Evolutionary conservation across 2,113 vertebrate genomes (phyloP).

Genomic region (Alouatta palliata): DNA sequence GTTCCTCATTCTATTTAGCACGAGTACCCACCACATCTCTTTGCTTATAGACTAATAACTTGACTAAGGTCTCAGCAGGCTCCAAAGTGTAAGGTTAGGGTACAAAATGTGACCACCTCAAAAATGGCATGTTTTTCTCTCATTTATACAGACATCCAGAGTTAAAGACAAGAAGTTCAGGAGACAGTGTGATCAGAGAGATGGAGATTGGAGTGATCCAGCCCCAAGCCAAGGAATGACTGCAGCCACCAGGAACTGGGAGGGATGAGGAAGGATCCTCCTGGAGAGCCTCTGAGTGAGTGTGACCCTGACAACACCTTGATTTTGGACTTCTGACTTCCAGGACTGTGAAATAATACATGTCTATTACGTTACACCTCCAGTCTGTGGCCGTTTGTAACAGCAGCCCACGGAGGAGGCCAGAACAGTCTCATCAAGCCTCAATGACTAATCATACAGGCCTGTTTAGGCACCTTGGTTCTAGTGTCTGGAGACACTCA

Average conservation of each 20-base stretch:
- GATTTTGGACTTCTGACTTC: not conserved
- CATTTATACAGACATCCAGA: not conserved
- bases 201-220: not conserved
- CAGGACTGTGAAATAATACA: accelerated
- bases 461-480: accelerated
- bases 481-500: accelerated
- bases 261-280: not conserved
- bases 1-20: no score
- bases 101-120: not conserved
- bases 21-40: not conserved
- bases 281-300: accelerated
- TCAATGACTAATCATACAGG: accelerated
- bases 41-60: not conserved
- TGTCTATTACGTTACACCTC: accelerated
- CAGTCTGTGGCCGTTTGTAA: accelerated
- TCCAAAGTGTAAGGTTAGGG: not conserved
- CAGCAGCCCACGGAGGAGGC: not conserved
- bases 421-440: accelerated
- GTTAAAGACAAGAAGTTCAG: not conserved
- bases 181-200: not conserved
- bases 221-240: not conserved
- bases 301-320: not conserved
- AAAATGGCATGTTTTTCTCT: accelerated
- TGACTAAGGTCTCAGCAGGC: not conserved
- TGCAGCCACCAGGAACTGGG: no score